phyloP scores from a whole-genome alignment of 1,140 invertebrate genomes.

The Agrilus planipennis region DNA sequence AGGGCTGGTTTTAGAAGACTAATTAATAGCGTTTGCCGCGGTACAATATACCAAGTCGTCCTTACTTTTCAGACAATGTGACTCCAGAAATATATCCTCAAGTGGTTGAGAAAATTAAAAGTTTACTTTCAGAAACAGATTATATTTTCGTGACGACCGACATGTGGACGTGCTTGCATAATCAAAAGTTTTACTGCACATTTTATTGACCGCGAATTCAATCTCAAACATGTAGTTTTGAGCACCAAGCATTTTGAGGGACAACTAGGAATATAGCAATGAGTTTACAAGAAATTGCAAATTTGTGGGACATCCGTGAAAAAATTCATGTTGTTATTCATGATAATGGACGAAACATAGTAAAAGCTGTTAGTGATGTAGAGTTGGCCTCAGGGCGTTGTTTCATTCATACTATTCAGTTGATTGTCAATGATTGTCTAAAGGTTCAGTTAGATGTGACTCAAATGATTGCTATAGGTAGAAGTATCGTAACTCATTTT shows the following conservation, averaged over 20 bases:
- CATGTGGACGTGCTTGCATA: not conserved
- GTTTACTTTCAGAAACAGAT: no score
- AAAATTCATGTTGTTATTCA: conserved; percentile 2
- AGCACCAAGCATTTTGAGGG: conserved; percentile 1
- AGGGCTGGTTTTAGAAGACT: conserved; percentile 2
- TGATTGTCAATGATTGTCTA: no score
- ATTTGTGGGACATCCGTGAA: not conserved
- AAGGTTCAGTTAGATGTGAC: no score
- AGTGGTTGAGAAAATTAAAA: conserved; percentile 1
- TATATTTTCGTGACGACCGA: not conserved
- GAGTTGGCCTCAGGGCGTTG: no score
- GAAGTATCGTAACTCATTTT: conserved; percentile 1
- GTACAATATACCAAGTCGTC: not conserved
- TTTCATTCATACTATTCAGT: no score
- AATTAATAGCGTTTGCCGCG: conserved; percentile 3
- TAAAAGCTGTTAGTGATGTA: conserved; percentile 1
- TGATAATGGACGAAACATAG: conserved; percentile 2
- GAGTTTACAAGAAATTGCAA: not conserved
- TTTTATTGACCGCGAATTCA: no score
- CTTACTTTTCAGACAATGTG: not conserved
- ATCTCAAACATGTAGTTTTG: conserved; percentile 1
- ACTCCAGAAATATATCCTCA: conserved; percentile 1
- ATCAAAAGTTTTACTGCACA: conserved; percentile 2
- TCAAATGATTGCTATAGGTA: not conserved
- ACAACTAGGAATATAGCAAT: not conserved